Evolutionary conservation across 1,140 invertebrate genomes (phyloP), one percentile per base, ranked within the genome.

Genomic region (Charaxes varanes): DNA sequence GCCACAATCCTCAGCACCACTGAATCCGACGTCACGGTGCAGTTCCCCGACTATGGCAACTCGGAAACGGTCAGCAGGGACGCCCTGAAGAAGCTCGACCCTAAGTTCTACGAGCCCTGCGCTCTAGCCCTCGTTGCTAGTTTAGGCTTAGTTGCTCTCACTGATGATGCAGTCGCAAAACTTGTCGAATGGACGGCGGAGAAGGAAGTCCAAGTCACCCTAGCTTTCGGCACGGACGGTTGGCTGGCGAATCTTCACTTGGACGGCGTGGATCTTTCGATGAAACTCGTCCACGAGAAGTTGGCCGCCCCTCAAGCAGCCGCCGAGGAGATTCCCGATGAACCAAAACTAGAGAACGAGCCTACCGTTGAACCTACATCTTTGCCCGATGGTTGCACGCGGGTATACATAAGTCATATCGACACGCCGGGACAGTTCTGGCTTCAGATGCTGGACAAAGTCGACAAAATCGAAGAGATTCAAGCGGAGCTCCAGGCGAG

Each of bases 1-100:
- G 90, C 87, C 7, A 85, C 87, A 45, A 86, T 92, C 7, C 17
- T 84, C 3, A 70, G 66, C 12, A 54, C 85, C 2, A 64, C 79
- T 23, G 76, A 77, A 7, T 70, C 76, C n/a, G 62, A 81, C 7
- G 65, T 87, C 2, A 86, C 82, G 40, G 89, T 94, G 0, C 77
- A 87, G 5, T 94, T 91, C 68, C 71, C 93, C 2, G 93, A 95
- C 68, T 94, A 92, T 72, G 93, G 93, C 5, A 93, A 94, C 67
- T 85, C 86, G 14, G 91, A 93, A 70, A 78, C 63, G 13, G 68
- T 92, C 0, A 24, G 78, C 1, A 67, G 79, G 10, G 63, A 69
- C 0, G 61, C 71, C 5, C 48, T 92, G 0, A 86, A 87, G 41
- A 48, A 62, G 14, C 65, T 90, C 7, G 86, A 90, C 8, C 31